Conservation (phyloP, 2,888 invertebrate genomes). For the Spilarctia lutea region DNA sequence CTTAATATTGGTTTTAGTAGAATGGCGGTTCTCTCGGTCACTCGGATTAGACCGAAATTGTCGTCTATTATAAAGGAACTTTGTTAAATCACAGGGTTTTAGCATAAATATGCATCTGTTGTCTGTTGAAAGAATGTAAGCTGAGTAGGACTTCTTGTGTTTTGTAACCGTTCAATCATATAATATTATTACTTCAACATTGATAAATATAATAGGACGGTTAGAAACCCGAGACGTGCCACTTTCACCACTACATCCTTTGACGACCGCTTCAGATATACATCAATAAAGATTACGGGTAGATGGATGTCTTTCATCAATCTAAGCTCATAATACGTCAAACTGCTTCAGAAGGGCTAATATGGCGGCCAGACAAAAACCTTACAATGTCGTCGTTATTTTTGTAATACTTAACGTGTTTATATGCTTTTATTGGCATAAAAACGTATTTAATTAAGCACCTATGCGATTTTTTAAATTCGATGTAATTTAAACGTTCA, state of each 20-base stretch:
- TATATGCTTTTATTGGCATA: background rate
- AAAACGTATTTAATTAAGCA: background rate
- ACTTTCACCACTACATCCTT: background rate
- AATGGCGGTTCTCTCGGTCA: too few species aligned
- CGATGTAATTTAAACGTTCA: background rate
- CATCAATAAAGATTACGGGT: constrained; percentile 4
- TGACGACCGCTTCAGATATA: background rate
- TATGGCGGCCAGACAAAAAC: background rate
- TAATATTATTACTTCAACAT: background rate
- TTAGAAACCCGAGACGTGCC: background rate
- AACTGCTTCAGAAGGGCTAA: background rate
- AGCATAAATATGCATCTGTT: too few species aligned
- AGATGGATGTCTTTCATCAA: constrained; percentile 2
- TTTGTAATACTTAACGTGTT: background rate
- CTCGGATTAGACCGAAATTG: too few species aligned
- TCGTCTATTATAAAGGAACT: too few species aligned
- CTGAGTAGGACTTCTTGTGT: background rate
- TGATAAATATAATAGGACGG: background rate
- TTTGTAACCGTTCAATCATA: background rate
- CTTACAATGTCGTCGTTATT: background rate
- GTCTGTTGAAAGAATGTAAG: background rate
- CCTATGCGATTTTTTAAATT: background rate
- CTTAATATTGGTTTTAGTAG: too few species aligned
- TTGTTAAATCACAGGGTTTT: too few species aligned
- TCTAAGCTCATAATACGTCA: background rate